Evolutionary conservation across 2,797 vertebrate species (phyloP), one percentile per base, ranked within the genome.

Genomic region (Phoxinus dragarum): DNA sequence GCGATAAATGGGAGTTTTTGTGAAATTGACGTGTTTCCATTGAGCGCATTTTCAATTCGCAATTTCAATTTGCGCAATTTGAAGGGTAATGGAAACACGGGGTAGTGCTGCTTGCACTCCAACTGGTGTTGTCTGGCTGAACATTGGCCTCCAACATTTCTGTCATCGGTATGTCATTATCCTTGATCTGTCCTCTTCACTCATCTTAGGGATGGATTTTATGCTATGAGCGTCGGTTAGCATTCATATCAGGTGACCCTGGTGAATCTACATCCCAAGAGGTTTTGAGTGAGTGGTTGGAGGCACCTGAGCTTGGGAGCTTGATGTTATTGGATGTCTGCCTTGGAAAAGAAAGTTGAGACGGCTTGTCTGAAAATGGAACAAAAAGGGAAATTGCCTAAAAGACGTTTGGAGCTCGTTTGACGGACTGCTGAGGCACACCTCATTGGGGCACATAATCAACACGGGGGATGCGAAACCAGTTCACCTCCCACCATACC

Each of bases 121-220:
- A 2, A 4, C 36, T n/a, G 42, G 61, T 1, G 5, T 67, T 27
- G 19, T 66, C 16, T 80, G 61, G 78, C 9, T 80, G 14, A 40
- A 40, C 5, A 21, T 36, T 31, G 61, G 78, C 6, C n/a, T 80
- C 10, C 78, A 49, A 66, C 5, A n/a, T 42, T 68, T 80, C 5
- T 47, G 31, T 16, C 78, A 80, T 27, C 4, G 14, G 0, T 80
- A 47, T 42, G 40, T 47, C 23, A 67, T 68, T 47, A 21, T 80
- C 27, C 27, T 40, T 47, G n/a, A 42, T 34, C n/a, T 68, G 0
- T 52, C 42, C 11, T 67, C 42, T 11, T 10, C 79, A 3, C 44
- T 68, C 23, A 47, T 80, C 17, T 27, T 68, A 5, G 64, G 64
- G 40, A 80, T 80, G 61, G 77, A 80, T 49, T 80, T 52, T 23